A percentile compares a stretch with the other conserved stretches of the same genome.
phyloP scores from a whole-genome alignment of 2,888 invertebrate genomes.

The Drosophila nigricruria region DNA sequence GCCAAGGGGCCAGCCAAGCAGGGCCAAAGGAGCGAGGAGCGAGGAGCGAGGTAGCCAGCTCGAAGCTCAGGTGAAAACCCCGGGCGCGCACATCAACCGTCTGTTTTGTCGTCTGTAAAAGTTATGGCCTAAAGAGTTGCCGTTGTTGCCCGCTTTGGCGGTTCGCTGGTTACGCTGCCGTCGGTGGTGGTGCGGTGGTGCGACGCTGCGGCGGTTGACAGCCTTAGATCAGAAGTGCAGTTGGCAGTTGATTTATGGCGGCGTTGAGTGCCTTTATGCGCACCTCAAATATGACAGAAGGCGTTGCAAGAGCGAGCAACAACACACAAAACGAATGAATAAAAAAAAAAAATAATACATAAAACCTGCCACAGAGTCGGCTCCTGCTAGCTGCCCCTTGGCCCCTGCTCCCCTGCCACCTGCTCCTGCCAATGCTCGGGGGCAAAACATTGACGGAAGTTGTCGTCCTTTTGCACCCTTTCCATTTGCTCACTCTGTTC shows the following conservation, averaged over 20 bases:
- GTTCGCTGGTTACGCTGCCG: constrained; percentile 31
- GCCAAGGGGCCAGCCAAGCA: constrained; percentile 46
- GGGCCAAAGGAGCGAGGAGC: background rate
- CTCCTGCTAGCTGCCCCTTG: constrained; percentile 19
- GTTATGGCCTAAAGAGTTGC: constrained; percentile 70
- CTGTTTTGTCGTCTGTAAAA: constrained; percentile 65
- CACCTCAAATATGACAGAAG: constrained; percentile 79
- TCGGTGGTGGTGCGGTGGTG: constrained; percentile 15
- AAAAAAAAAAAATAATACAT: constrained; percentile 8
- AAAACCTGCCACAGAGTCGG: constrained; percentile 9
- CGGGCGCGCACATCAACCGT: constrained; percentile 60
- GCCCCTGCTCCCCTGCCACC: background rate
- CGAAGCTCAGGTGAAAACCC: constrained; percentile 72
- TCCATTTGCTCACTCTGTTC: constrained; percentile 6
- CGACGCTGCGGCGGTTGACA: constrained; percentile 54
- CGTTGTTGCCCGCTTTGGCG: constrained; percentile 39
- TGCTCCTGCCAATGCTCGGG: constrained; percentile 16
- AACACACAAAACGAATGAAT: constrained; percentile 16
- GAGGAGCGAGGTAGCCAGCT: constrained; percentile 10
- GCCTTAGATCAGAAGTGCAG: constrained; percentile 74
- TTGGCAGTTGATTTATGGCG: constrained; percentile 79
- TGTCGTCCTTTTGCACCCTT: constrained; percentile 54
- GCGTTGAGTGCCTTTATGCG: constrained; percentile 81
- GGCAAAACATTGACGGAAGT: constrained; percentile 55
- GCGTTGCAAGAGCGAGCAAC: constrained; percentile 48